Evolutionary conservation across 2,888 invertebrate genomes (phyloP), one percentile per base, ranked within the genome.

Genomic region (Smittia sp.): DNA sequence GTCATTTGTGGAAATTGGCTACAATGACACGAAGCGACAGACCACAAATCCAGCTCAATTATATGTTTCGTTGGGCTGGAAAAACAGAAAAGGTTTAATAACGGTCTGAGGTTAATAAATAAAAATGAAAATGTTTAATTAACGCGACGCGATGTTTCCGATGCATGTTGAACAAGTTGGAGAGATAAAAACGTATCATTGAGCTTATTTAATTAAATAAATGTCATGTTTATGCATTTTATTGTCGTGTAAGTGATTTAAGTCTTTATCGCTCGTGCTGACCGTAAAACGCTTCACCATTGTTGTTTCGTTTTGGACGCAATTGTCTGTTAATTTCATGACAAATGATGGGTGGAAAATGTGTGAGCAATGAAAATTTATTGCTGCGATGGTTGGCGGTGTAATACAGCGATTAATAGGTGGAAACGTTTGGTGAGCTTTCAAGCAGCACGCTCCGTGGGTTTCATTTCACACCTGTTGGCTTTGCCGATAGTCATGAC

Each of bases 211-310:
- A 54, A 69, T 54, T 69, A 32, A 69, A 69, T 69, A 52, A 69
- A 69, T 32, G 69, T 69, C 69, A 69, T 32, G 54, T 69, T 69
- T 4, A 2, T 27, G 27, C 63, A 63, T 63, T 63, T 63, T 63
- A 63, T 63, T 63, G 63, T 63, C 63, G 20, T 13, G 27, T 27
- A 63, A 63, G 27, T 63, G 25, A 63, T 63, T 58, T 63, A 63
- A 25, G n/a, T 25, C 27, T 63, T 63, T 27, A 25, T 63, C 25
- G 24, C 7, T 18, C 24, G 58, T 24, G 58, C 7, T 22, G 11
- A 20, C 58, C 20, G 20, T 58, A 58, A 58, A 58, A 58, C 13
- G 24, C 2, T 22, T 20, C 4, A 58, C 24, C 24, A 22, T 63
- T 63, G n/a, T 63, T 27, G n/a, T 63, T 63, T 63, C 20, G 25